Conservation (phyloP, 2,797 vertebrate genomes). For the Synanceia verrucosa region DNA sequence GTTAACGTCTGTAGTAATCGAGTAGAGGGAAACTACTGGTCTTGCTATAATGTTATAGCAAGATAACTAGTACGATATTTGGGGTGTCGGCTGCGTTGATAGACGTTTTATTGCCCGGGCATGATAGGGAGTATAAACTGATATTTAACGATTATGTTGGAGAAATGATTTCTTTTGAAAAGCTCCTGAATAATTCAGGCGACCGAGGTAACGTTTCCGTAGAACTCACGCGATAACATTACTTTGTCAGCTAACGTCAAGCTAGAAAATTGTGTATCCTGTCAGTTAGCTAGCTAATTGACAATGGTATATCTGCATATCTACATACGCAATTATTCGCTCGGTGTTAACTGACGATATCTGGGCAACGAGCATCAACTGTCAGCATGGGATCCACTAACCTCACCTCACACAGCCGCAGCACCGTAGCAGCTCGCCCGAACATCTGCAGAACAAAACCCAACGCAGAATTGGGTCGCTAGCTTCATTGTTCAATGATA, state of each 20-base stretch:
- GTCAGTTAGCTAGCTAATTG: no score
- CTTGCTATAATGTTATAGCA: conserved; percentile 10
- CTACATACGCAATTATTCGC: no score
- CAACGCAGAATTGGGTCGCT: fast-evolving
- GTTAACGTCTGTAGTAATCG: neutral
- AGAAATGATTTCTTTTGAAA: neutral
- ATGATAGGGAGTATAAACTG: fast-evolving
- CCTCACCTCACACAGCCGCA: neutral
- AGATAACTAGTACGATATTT: conserved; percentile 1
- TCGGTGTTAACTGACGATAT: neutral
- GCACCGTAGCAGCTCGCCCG: no score
- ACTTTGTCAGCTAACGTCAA: neutral
- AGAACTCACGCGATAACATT: neutral
- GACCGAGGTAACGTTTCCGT: neutral
- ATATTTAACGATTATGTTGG: neutral
- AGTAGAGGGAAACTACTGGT: conserved; percentile 61
- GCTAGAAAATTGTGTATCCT: no score
- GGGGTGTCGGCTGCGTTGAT: neutral
- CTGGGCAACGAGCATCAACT: neutral
- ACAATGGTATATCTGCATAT: neutral
- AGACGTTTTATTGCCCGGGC: neutral
- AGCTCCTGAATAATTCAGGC: fast-evolving
- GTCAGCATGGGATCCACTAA: neutral
- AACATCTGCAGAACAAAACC: neutral
- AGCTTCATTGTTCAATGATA: neutral